Conservation (phyloP, 2,888 invertebrate species). For the Yponomeuta cagnagella region DNA sequence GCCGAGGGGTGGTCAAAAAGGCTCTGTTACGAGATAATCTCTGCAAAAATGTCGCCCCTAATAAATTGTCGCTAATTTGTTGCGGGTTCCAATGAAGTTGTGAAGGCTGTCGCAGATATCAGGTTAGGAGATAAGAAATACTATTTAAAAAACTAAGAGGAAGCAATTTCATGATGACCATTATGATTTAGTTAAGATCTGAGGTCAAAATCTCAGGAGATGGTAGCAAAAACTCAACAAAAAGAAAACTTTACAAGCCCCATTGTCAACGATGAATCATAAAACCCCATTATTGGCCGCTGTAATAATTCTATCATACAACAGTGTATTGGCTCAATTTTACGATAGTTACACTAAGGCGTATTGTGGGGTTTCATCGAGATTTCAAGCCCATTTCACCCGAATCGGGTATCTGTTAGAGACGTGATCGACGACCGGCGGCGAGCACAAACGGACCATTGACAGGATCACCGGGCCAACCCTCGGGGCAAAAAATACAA, state of each 20-base stretch:
- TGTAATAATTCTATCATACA: conserved; percentile 39
- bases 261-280: conserved; percentile 3
- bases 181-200: not conserved
- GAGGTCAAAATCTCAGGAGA: not conserved
- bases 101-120: not conserved
- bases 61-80: conserved; percentile 19
- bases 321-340: conserved; percentile 39
- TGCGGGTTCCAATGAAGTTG: not conserved
- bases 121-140: too few species aligned
- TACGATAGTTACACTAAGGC: conserved; percentile 55
- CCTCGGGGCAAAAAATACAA: conserved; percentile 30
- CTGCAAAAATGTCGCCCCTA: conserved; percentile 26
- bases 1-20: conserved; percentile 31
- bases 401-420: conserved; percentile 45
- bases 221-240: not conserved
- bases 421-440: conserved; percentile 60
- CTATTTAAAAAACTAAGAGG: not conserved
- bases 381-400: conserved; percentile 66
- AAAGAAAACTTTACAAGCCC: conserved; percentile 4
- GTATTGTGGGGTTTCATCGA: conserved; percentile 51
- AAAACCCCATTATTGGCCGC: conserved; percentile 19
- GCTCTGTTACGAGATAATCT: conserved; percentile 31
- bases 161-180: not conserved
- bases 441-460: conserved; percentile 55
- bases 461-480: conserved; percentile 47